phyloP scores from a whole-genome alignment of 2,113 vertebrate species.

The Phyllostomus hastatus region DNA sequence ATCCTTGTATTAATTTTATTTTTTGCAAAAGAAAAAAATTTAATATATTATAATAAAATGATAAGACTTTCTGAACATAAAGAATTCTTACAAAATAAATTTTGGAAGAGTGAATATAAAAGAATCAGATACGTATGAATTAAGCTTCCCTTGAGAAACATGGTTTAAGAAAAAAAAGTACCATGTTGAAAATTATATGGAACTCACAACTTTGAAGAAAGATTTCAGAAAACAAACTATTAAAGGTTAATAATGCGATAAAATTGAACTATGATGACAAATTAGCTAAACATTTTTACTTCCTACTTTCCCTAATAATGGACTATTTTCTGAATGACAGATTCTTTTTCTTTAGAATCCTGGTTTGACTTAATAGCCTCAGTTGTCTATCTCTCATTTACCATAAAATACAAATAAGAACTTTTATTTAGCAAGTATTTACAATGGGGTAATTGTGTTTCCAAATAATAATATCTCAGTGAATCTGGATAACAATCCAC shows the following conservation, averaged over 20 bases:
- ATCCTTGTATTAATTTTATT: background rate
- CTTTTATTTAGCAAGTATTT: background rate
- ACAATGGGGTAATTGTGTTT: background rate
- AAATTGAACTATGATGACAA: conserved; percentile 12
- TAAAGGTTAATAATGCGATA: background rate
- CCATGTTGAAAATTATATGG: background rate
- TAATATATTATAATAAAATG: conserved; percentile 39
- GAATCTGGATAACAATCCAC: background rate
- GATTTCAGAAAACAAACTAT: conserved; percentile 33
- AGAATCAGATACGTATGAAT: conserved; percentile 51
- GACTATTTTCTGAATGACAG: background rate
- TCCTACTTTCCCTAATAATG: background rate
- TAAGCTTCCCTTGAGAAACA: conserved; percentile 33
- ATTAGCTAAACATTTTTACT: background rate
- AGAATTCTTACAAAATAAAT: conserved; percentile 42
- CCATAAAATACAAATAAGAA: background rate
- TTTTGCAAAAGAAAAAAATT: conserved; percentile 5
- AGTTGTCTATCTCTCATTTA: background rate
- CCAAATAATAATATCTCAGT: background rate
- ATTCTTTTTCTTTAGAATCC: background rate
- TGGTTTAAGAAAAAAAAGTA: conserved; percentile 24
- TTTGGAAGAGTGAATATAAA: conserved; percentile 29
- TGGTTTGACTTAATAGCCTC: too few species aligned
- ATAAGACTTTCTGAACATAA: conserved; percentile 51
- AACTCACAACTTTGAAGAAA: background rate